These are phyloP conservation scores for Lordiphosa andalusiaca DNA, from an alignment of 2,888 invertebrate species.

Conservation along the genomic window DNA sequence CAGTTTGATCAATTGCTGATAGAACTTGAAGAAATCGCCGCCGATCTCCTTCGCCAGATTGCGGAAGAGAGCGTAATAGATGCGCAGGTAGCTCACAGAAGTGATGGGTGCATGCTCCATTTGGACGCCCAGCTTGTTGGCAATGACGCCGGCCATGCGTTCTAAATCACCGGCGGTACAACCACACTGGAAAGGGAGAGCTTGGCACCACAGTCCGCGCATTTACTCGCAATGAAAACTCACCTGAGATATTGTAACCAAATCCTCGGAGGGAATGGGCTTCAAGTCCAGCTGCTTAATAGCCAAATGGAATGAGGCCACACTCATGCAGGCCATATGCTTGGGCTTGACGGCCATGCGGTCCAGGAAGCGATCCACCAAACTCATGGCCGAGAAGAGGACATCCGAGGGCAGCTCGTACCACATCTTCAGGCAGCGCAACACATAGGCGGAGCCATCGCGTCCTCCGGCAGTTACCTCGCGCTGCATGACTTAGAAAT, in stretches of 20 bases:
- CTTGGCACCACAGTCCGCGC: background rate
- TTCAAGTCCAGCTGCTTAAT: constrained; percentile 84
- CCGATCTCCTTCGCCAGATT: constrained; percentile 82
- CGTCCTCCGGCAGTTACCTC: constrained; percentile 89
- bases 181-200: constrained; percentile 83
- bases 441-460: constrained; percentile 90
- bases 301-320: constrained; percentile 92
- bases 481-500: constrained; percentile 72
- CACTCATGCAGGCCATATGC: constrained; percentile 93
- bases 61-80: constrained; percentile 84
- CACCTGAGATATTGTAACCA: constrained; percentile 83
- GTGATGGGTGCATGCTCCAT: constrained; percentile 83
- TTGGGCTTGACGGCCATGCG: constrained; percentile 91
- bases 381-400: constrained; percentile 88
- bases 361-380: constrained; percentile 90
- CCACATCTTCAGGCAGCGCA: constrained; percentile 92
- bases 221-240: background rate
- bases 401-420: constrained; percentile 90
- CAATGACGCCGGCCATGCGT: constrained; percentile 92
- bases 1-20: constrained; percentile 82
- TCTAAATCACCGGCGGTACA: constrained; percentile 91
- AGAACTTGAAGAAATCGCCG: constrained; percentile 81
- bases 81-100: constrained; percentile 85
- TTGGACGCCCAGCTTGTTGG: constrained; percentile 87
- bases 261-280: constrained; percentile 84